Base-by-base conservation (phyloP, 2,797 vertebrate species). In the Myotis daubentonii region DNA sequence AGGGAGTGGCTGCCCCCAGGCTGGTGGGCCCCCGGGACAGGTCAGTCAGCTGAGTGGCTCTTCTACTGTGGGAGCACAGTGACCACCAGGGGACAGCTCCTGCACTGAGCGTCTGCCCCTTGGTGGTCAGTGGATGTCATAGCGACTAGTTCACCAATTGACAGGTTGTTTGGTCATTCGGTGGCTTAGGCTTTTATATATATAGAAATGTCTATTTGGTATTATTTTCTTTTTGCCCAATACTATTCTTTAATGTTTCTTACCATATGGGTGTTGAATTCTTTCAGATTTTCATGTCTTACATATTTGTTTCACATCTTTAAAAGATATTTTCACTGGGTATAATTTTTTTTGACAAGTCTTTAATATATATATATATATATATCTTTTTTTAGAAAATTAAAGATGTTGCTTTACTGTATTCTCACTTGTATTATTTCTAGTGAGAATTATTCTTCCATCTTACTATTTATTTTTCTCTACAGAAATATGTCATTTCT, bases 251-350 rank as follows among this genome's bases (percentile, higher is more conserved):
- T 81, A 87, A 16, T 2, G 55, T 87, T 75, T 65, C 13, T 87
- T 93, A 72, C 38, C 22, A 49, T 72, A 5, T 71, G 28, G 20
- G 4, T 57, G 6, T 74, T 79, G 10, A 75, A 80, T 75, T 84
- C 7, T 84, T 80, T 33, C 11, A 36, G 25, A 3, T 72, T 92
- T 85, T 85, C 6, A 19, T 30, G 8, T 76, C 5, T 82, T 13
- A 72, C 41, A 57, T 70, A 17, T 95, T 91, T 79, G 53, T 82
- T 81, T 82, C 22, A 91, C 30, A 2, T 28, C 44, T 49, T 30
- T 2, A 38, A 72, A 47, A 49, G 5, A 30, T 65, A 62, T 57
- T 70, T 65, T 88, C 33, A 76, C 36, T 72, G 8, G 8, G 11
- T 68, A 53, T 55, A 72, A 70, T 57, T 91, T 75, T 30, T 83